Conservation (phyloP, 2,113 vertebrate species). For the Columba janthina region DNA sequence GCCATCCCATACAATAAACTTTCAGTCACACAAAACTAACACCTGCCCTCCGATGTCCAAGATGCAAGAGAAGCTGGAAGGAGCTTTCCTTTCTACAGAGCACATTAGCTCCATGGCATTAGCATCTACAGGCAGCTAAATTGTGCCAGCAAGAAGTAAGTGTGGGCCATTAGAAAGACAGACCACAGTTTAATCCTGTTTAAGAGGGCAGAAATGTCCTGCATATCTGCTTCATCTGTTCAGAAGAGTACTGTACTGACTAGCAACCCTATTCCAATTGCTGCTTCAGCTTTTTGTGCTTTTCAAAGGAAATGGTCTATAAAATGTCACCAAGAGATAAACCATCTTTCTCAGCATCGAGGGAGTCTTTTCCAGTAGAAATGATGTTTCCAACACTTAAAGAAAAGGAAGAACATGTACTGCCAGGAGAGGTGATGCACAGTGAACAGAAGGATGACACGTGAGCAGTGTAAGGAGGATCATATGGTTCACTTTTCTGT, state of each 20-base stretch:
- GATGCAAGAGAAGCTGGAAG: neutral
- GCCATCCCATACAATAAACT: neutral
- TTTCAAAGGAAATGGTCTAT: neutral
- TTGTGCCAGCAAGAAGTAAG: neutral
- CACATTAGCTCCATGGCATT: neutral
- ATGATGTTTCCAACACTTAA: neutral
- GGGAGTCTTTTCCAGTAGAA: neutral
- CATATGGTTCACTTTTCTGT: neutral
- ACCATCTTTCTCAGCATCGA: neutral
- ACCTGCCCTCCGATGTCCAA: conserved; percentile 33
- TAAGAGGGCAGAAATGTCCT: neutral
- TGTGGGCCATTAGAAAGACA: neutral
- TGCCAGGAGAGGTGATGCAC: neutral
- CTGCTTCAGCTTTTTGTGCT: neutral
- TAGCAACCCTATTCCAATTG: neutral
- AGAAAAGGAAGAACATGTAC: neutral
- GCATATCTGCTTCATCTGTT: neutral
- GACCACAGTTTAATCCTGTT: neutral
- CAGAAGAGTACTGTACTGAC: neutral
- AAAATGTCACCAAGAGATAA: neutral
- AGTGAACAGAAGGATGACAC: neutral
- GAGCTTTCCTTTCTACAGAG: neutral
- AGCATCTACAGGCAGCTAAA: neutral
- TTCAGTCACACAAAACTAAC: neutral
- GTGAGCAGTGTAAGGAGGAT: neutral